These are phyloP conservation scores for Tretioscincus oriximinensis DNA, from an alignment of 2,113 vertebrate genomes.

Conservation along the genomic window DNA sequence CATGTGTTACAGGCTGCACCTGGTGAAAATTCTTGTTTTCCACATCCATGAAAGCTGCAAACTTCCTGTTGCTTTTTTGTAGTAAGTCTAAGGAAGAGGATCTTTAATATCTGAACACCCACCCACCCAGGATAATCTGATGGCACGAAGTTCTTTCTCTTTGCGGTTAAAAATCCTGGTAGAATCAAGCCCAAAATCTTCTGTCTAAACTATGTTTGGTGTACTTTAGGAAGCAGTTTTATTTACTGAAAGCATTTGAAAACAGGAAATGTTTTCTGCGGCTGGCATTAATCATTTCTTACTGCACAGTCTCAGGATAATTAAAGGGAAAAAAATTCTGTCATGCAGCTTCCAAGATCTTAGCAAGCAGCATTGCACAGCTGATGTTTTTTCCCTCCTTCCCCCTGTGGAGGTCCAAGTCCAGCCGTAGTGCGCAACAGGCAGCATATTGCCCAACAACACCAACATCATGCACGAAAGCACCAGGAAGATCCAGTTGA, in stretches of 20 bases:
- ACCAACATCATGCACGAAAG: slow-evolving; percentile 28
- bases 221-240: slow-evolving; percentile 48
- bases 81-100: too few relatives aligned
- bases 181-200: slow-evolving; percentile 18
- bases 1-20: too few relatives aligned
- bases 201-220: slow-evolving; percentile 46
- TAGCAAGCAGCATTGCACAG: slow-evolving; percentile 34
- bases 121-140: too few relatives aligned
- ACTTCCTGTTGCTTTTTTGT: too few relatives aligned
- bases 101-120: too few relatives aligned
- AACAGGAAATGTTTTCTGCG: slow-evolving; percentile 55
- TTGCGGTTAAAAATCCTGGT: background rate
- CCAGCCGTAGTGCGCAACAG: slow-evolving; percentile 52
- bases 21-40: too few relatives aligned
- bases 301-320: slow-evolving; percentile 48
- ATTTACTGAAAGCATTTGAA: slow-evolving; percentile 58
- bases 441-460: slow-evolving; percentile 31
- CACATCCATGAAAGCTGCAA: too few relatives aligned
- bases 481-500: slow-evolving; percentile 29
- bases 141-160: background rate
- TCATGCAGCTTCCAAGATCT: slow-evolving; percentile 41
- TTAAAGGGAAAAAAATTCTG: slow-evolving; percentile 42
- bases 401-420: slow-evolving; percentile 50
- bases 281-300: slow-evolving; percentile 64
- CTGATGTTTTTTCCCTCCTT: slow-evolving; percentile 34